These are phyloP conservation scores for Tricholaema leucomelas DNA, from an alignment of 2,113 vertebrate species.

Conservation along the genomic window DNA sequence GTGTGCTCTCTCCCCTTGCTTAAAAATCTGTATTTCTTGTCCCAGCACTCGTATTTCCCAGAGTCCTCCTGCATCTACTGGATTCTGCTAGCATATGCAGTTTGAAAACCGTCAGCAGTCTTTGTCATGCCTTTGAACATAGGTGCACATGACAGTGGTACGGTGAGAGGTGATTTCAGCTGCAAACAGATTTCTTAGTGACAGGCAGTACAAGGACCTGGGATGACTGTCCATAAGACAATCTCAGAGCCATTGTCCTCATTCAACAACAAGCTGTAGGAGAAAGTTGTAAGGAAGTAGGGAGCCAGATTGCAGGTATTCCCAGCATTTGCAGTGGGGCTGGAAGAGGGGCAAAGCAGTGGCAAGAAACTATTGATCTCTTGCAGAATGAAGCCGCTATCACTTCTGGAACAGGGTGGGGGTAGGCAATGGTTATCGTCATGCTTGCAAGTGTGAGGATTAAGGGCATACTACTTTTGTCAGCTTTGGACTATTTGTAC, in stretches of 20 bases:
- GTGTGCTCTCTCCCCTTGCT: neutral
- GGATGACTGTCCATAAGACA: neutral
- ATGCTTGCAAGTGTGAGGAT: neutral
- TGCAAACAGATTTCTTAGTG: conserved; percentile 19
- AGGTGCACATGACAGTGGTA: neutral
- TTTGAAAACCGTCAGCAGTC: neutral
- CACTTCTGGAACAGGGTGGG: neutral
- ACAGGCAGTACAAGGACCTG: neutral
- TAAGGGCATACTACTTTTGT: neutral
- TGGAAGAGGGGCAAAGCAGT: neutral
- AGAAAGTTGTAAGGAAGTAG: neutral
- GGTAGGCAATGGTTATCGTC: neutral
- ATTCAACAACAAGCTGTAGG: neutral
- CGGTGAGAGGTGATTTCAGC: neutral
- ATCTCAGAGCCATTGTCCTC: neutral
- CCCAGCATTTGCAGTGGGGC: neutral
- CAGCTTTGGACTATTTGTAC: neutral
- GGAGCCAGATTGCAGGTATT: neutral
- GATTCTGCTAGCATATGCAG: neutral
- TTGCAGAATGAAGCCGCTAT: neutral
- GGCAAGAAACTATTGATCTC: neutral
- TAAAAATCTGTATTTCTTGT: neutral
- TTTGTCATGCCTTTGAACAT: neutral
- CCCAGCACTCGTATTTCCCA: neutral
- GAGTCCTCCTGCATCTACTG: neutral